These are phyloP conservation scores for Anableps anableps DNA, from an alignment of 2,797 vertebrate genomes.

Conservation along the genomic window DNA sequence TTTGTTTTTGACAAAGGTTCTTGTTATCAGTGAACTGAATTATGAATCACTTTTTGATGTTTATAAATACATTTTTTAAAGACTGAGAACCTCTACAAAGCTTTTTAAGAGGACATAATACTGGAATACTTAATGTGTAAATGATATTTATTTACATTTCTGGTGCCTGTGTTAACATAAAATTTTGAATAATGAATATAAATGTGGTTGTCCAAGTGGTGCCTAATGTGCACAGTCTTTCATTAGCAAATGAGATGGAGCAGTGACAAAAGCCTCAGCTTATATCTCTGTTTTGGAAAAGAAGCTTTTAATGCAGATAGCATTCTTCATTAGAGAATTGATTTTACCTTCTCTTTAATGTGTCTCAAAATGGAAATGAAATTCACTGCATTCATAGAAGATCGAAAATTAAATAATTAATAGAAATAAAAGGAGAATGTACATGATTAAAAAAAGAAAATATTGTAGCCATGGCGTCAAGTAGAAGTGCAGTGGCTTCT, in stretches of 20 bases:
- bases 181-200: conserved; percentile 66
- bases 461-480: too few relatives aligned
- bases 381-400: conserved; percentile 6
- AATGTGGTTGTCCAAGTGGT: conserved; percentile 65
- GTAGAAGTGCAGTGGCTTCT: too few relatives aligned
- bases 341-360: conserved; percentile 22
- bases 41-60: conserved; percentile 60
- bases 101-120: conserved; percentile 12
- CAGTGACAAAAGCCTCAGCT: conserved; percentile 13
- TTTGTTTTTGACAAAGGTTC: conserved; percentile 36
- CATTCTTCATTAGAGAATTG: conserved; percentile 31
- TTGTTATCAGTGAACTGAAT: conserved; percentile 51
- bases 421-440: not conserved
- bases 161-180: conserved; percentile 54
- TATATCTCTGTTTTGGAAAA: conserved; percentile 24
- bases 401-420: not conserved
- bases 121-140: conserved; percentile 53
- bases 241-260: conserved; percentile 48
- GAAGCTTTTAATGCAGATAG: conserved; percentile 34
- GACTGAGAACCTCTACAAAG: conserved; percentile 23
- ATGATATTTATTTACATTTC: conserved; percentile 60
- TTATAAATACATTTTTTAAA: conserved; percentile 57
- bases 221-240: conserved; percentile 49
- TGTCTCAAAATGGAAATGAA: conserved; percentile 21
- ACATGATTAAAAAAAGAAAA: not conserved